These are phyloP conservation scores for Atherinosoma microstoma DNA, from an alignment of 2,797 vertebrate species.

Conservation along the genomic window DNA sequence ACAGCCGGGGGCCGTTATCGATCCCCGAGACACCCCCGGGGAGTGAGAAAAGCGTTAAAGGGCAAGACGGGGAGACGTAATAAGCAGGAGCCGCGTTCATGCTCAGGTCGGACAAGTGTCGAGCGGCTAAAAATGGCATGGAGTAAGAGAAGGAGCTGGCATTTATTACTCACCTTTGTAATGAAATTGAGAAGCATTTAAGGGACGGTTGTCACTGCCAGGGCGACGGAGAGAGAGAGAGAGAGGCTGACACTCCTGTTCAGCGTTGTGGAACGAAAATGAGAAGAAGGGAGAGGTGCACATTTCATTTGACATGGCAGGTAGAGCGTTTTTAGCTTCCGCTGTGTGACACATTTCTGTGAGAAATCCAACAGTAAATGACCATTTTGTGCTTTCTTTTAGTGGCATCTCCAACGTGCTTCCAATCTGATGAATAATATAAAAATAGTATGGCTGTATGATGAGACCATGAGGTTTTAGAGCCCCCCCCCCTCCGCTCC, in stretches of 20 bases:
- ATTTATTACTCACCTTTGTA: conserved; percentile 55
- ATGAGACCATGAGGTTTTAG: fast-evolving
- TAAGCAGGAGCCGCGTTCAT: conserved; percentile 57
- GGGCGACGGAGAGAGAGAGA: conserved; percentile 28
- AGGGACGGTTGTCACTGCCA: conserved; percentile 17
- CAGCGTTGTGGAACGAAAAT: conserved; percentile 29
- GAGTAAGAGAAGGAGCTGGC: conserved; percentile 23
- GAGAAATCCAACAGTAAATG: conserved; percentile 3
- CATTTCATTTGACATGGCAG: conserved; percentile 17
- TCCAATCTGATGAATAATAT: background rate
- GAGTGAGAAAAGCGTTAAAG: conserved; percentile 79
- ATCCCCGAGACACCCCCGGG: conserved; percentile 48
- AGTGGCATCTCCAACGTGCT: background rate
- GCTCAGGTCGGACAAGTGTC: conserved; percentile 38
- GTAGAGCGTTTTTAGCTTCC: conserved; percentile 1
- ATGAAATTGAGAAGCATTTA: conserved; percentile 45
- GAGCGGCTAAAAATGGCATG: conserved; percentile 33
- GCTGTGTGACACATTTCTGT: background rate
- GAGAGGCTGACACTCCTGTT: conserved; percentile 12
- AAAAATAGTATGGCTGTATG: background rate
- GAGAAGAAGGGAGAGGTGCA: background rate
- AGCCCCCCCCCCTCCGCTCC: no score
- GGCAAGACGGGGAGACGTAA: conserved; percentile 41
- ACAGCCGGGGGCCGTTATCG: conserved; percentile 52
- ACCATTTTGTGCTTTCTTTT: background rate